Evolutionary conservation across 2,113 vertebrate genomes (phyloP).

Genomic region (Poeciliopsis occidentalis): DNA sequence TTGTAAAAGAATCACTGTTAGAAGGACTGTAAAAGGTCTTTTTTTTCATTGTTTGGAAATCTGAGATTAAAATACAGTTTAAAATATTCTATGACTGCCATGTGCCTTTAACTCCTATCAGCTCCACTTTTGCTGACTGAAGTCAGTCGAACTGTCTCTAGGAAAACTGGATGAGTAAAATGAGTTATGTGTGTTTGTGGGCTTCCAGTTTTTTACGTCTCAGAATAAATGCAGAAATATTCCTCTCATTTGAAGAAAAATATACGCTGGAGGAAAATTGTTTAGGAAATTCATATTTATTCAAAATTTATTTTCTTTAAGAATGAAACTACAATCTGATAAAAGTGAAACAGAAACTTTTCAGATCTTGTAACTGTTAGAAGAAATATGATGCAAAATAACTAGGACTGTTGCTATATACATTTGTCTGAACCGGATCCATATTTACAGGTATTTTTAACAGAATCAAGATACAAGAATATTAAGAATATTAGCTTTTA

Average conservation of each 20-base stretch:
- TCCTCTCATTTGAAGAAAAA: neutral
- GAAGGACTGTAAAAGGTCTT: slow-evolving; percentile 77
- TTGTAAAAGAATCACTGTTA: slow-evolving; percentile 93
- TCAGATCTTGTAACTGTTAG: too few relatives aligned
- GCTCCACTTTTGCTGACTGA: slow-evolving; percentile 63
- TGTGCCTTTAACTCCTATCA: slow-evolving; percentile 89
- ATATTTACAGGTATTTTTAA: too few relatives aligned
- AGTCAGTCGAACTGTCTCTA: neutral
- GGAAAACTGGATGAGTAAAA: slow-evolving; percentile 1
- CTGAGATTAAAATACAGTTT: slow-evolving; percentile 80
- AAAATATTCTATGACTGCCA: slow-evolving; percentile 90
- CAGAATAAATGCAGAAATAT: neutral
- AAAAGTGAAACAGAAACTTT: too few relatives aligned
- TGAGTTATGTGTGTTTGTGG: slow-evolving; percentile 17
- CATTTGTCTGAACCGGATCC: too few relatives aligned
- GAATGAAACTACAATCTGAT: too few relatives aligned
- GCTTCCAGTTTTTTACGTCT: slow-evolving; percentile 7
- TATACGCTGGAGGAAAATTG: neutral
- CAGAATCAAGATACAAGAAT: too few relatives aligned
- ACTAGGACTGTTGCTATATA: too few relatives aligned
- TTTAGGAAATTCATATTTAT: neutral
- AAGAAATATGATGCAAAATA: too few relatives aligned
- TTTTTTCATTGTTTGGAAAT: slow-evolving; percentile 49
- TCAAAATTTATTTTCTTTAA: too few relatives aligned
- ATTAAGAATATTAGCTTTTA: too few relatives aligned